Evolutionary conservation across 2,113 vertebrate genomes (phyloP).

Genomic region (Prietella phreatophila): DNA sequence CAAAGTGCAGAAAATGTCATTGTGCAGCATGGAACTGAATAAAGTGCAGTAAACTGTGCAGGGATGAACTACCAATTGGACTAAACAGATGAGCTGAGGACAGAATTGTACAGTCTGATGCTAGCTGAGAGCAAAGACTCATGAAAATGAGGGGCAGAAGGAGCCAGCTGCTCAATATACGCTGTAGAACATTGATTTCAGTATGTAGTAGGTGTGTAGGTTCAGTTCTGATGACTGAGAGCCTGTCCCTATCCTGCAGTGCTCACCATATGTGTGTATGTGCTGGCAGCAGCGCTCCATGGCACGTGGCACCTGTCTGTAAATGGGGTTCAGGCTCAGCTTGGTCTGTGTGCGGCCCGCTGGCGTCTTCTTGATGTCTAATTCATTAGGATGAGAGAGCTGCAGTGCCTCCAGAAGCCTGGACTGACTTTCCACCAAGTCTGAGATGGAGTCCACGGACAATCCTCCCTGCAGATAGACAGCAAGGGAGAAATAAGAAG

Average conservation of each 20-base stretch:
- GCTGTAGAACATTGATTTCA: background rate
- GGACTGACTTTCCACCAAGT: slow-evolving; percentile 82
- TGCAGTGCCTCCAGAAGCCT: slow-evolving; percentile 88
- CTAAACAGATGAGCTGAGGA: background rate
- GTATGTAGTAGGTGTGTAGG: background rate
- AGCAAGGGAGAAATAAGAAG: background rate
- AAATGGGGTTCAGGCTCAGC: slow-evolving; percentile 89
- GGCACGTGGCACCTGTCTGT: slow-evolving; percentile 83
- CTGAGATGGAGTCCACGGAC: slow-evolving; percentile 85
- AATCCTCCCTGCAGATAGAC: slow-evolving; percentile 78
- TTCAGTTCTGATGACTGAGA: background rate
- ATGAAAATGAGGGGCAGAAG: background rate
- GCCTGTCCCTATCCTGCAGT: background rate
- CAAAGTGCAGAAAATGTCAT: background rate
- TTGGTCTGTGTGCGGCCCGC: slow-evolving; percentile 68
- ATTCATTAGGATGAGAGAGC: slow-evolving; percentile 83
- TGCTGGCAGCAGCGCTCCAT: slow-evolving; percentile 87
- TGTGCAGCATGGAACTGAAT: background rate
- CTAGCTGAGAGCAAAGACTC: background rate
- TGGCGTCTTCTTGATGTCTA: slow-evolving; percentile 71
- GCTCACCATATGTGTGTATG: slow-evolving; percentile 81
- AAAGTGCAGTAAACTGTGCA: background rate
- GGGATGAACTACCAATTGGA: background rate
- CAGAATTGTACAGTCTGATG: background rate
- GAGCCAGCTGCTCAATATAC: background rate